Conservation (phyloP, 2,888 invertebrate genomes). For the Colostygia pectinataria region DNA sequence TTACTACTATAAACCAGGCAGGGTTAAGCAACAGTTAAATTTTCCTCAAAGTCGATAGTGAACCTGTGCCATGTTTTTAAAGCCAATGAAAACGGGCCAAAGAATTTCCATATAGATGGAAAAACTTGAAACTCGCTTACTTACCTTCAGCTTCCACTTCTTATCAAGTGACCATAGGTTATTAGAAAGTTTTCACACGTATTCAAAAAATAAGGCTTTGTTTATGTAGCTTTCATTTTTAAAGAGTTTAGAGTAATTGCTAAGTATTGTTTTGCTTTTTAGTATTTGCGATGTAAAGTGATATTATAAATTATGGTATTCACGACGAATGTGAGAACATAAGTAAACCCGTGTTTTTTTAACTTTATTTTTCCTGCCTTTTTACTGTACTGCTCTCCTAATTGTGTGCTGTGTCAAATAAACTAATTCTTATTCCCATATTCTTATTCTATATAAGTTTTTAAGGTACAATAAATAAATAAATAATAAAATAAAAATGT, state of each 20-base stretch:
- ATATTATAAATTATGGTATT: neutral
- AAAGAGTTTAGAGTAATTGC: neutral
- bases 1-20: too few relatives aligned
- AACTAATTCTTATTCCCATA: too few relatives aligned
- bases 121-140: conserved; percentile 27
- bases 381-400: too few relatives aligned
- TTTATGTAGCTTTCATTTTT: neutral
- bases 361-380: too few relatives aligned
- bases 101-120: conserved; percentile 34
- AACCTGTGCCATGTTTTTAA: conserved; percentile 23
- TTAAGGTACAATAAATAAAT: too few relatives aligned
- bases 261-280: neutral
- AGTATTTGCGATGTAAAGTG: too few relatives aligned
- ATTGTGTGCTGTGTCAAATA: too few relatives aligned
- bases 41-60: conserved; percentile 1
- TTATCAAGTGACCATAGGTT: conserved; percentile 17
- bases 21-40: neutral
- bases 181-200: conserved; percentile 10
- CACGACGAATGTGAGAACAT: too few relatives aligned
- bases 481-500: too few relatives aligned
- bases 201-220: neutral
- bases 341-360: too few relatives aligned
- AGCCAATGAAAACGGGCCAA: conserved; percentile 20
- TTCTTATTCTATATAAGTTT: too few relatives aligned
- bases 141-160: conserved; percentile 5